A percentile compares a stretch with the other conserved stretches of the same genome.
Evolutionary conservation across 2,113 vertebrate species (phyloP).

Genomic region (Microcebus jonahi): DNA sequence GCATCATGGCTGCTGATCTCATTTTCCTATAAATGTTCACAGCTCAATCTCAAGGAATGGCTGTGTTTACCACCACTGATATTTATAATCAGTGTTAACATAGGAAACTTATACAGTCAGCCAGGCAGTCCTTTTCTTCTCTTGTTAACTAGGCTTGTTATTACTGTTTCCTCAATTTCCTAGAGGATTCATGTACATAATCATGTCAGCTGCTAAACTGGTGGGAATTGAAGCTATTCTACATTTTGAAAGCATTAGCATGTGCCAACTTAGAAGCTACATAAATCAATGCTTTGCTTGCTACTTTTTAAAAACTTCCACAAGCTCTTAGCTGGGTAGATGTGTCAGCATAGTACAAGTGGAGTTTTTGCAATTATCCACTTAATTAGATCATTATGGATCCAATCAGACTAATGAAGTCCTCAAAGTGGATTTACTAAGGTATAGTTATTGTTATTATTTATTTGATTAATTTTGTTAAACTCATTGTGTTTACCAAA

Average conservation of each 20-base stretch:
- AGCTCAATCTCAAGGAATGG: constrained; percentile 66
- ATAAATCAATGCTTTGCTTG: constrained; percentile 40
- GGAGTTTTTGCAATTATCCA: constrained; percentile 28
- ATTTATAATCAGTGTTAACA: constrained; percentile 61
- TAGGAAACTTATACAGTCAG: constrained; percentile 51
- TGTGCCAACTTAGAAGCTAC: constrained; percentile 50
- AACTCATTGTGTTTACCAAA: not conserved
- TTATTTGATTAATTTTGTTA: constrained; percentile 30
- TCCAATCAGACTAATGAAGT: constrained; percentile 27
- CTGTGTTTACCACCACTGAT: constrained; percentile 49
- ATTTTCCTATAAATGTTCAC: constrained; percentile 66
- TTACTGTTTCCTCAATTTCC: constrained; percentile 66
- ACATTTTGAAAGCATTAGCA: constrained; percentile 62
- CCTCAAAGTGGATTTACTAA: not conserved
- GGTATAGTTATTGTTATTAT: not conserved
- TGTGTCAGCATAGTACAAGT: not conserved
- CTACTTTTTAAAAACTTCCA: not conserved
- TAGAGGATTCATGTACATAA: constrained; percentile 74
- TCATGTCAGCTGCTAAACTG: constrained; percentile 41
- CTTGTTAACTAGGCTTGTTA: constrained; percentile 70
- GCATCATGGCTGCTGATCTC: constrained; percentile 37
- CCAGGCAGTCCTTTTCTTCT: constrained; percentile 56
- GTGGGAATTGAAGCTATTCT: constrained; percentile 68
- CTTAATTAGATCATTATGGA: constrained; percentile 52
- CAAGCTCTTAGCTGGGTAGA: not conserved